phyloP scores from a whole-genome alignment of 2,888 invertebrate genomes.

The Leptopilina drosophilae region DNA sequence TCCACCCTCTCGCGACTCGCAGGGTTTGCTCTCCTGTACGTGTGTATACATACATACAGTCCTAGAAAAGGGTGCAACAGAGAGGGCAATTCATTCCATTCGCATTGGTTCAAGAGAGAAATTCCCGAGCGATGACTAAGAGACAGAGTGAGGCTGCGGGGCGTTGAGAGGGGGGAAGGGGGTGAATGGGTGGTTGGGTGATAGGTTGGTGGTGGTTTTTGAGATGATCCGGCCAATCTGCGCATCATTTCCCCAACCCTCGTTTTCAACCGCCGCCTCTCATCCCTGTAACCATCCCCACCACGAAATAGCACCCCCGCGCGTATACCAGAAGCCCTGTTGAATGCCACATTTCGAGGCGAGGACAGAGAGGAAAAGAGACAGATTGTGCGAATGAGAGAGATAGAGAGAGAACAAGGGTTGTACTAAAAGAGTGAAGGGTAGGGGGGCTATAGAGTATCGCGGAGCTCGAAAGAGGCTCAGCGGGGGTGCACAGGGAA shows the following conservation, averaged over 20 bases:
- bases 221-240: constrained; percentile 78
- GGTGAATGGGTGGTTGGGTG: constrained; percentile 41
- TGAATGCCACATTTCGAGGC: constrained; percentile 74
- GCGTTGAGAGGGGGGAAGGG: constrained; percentile 48
- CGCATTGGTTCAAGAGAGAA: constrained; percentile 43
- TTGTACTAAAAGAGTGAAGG: constrained; percentile 56
- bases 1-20: constrained; percentile 56
- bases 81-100: constrained; percentile 16
- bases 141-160: constrained; percentile 41
- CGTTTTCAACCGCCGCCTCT: constrained; percentile 46
- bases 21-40: constrained; percentile 45
- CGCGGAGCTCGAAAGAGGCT: constrained; percentile 51
- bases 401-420: constrained; percentile 41
- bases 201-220: constrained; percentile 70
- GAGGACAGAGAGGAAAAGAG: constrained; percentile 61
- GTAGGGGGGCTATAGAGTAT: constrained; percentile 35
- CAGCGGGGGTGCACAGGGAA: constrained; percentile 50
- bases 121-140: constrained; percentile 42
- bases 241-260: constrained; percentile 76
- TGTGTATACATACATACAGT: constrained; percentile 43
- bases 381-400: constrained; percentile 46
- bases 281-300: constrained; percentile 49
- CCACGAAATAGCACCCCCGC: constrained; percentile 54
- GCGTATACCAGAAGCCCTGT: constrained; percentile 71
- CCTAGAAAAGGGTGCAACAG: constrained; percentile 46